Evolutionary conservation across 2,113 vertebrate genomes (phyloP).

Genomic region (Tupaia chinensis): DNA sequence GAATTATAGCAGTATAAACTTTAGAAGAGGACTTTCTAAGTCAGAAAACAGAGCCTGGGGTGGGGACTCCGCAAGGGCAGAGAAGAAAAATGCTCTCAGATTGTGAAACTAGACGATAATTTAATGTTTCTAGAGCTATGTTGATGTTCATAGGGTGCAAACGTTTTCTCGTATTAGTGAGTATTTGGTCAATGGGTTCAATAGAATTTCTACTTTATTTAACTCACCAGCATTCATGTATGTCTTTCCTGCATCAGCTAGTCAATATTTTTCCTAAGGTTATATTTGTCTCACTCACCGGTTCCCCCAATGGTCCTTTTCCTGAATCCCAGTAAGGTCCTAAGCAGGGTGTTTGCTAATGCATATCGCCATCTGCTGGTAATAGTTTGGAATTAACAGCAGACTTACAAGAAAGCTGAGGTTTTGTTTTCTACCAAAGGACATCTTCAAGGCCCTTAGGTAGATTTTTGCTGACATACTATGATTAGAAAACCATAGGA

Average conservation of each 20-base stretch:
- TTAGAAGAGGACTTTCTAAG: not conserved
- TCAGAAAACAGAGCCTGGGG: not conserved
- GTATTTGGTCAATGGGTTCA: not conserved
- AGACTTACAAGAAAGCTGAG: not conserved
- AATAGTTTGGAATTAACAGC: not conserved
- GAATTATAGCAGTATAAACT: not conserved
- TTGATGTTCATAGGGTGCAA: not conserved
- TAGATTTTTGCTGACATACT: not conserved
- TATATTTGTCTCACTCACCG: not conserved
- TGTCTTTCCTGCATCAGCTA: not conserved
- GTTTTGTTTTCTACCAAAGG: not conserved
- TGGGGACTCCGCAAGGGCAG: not conserved
- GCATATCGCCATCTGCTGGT: conserved; percentile 75
- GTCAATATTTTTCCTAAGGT: not conserved
- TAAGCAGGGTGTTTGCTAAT: conserved; percentile 58
- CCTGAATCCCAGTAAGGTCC: accelerated
- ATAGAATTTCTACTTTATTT: conserved; percentile 27
- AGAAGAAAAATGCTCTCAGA: not conserved
- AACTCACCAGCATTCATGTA: not conserved
- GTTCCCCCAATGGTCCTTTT: accelerated
- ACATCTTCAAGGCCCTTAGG: accelerated
- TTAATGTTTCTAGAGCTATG: not conserved
- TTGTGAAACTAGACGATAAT: not conserved
- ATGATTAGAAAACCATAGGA: not conserved
- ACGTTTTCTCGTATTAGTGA: not conserved